These are phyloP conservation scores for Lucilia cuprina DNA, from an alignment of 1,140 invertebrate species.

Conservation along the genomic window DNA sequence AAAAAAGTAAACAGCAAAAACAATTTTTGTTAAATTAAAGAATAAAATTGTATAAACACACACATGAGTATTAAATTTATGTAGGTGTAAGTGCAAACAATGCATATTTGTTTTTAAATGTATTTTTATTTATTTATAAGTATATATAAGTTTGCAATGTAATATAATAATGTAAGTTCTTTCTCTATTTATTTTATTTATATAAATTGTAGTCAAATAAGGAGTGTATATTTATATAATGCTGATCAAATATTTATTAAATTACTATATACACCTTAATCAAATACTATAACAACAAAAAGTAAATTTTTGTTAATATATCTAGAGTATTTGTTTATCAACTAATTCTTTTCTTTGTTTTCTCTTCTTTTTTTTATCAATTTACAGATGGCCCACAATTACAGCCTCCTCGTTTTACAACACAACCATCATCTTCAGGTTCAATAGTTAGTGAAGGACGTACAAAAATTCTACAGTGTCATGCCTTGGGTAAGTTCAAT, in stretches of 20 bases:
- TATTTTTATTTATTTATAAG: too few species aligned
- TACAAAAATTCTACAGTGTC: constrained; percentile 89
- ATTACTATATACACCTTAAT: neutral
- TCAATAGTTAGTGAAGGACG: constrained; percentile 85
- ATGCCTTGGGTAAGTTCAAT: constrained; percentile 74
- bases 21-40: too few species aligned
- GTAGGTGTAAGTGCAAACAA: too few species aligned
- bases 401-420: constrained; percentile 84
- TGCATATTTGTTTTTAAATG: too few species aligned
- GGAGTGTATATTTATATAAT: neutral
- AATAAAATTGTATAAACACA: too few species aligned
- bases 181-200: too few species aligned
- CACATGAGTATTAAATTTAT: too few species aligned
- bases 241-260: constrained; percentile 15
- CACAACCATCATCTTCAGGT: constrained; percentile 80
- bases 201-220: too few species aligned
- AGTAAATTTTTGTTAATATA: neutral
- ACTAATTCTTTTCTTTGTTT: constrained; percentile 4
- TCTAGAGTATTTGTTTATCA: neutral
- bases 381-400: constrained; percentile 61
- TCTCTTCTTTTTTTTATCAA: constrained; percentile 26
- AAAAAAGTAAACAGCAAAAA: too few species aligned
- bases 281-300: neutral
- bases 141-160: too few species aligned
- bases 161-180: too few species aligned